A percentile compares a stretch with the other conserved stretches of the same genome.
These are phyloP conservation scores for Tympanuchus pallidicinctus DNA, from an alignment of 2,113 vertebrate species.

Conservation along the genomic window DNA sequence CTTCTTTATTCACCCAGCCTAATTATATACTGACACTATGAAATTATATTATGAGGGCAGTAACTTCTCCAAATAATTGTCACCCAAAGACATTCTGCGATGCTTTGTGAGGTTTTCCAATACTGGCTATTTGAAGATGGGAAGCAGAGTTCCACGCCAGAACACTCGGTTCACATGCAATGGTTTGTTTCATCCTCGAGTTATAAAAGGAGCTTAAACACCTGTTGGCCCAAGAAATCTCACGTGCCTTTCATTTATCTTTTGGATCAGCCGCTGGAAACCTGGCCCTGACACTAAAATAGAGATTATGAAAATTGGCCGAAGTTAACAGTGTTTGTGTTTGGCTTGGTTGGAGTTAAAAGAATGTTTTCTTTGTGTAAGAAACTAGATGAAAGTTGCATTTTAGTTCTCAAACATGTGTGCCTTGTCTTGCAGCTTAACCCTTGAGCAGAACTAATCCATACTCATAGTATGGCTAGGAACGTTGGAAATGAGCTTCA, in stretches of 20 bases:
- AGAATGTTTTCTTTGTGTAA: conserved; percentile 43
- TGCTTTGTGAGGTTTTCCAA: conserved; percentile 23
- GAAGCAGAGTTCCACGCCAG: background rate
- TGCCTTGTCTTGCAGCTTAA: conserved; percentile 28
- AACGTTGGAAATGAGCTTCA: background rate
- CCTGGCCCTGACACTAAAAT: background rate
- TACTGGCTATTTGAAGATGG: background rate
- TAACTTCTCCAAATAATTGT: conserved; percentile 60
- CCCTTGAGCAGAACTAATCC: background rate
- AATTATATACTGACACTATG: conserved; percentile 61
- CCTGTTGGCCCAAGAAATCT: conserved; percentile 37
- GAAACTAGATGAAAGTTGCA: conserved; percentile 34
- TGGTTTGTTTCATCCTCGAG: background rate
- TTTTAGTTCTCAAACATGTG: background rate
- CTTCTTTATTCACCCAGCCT: conserved; percentile 62
- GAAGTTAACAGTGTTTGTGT: conserved; percentile 21
- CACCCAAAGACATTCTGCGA: conserved; percentile 44
- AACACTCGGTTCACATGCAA: background rate
- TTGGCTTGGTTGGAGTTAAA: conserved; percentile 26
- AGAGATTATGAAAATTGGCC: conserved; percentile 26
- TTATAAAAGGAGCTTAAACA: conserved; percentile 32
- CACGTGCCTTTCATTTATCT: conserved; percentile 33
- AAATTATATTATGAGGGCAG: conserved; percentile 52
- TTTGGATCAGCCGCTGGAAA: conserved; percentile 47
- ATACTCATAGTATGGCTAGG: background rate